Percentiles rank a stretch among this genome's conserved stretches.
phyloP scores from a whole-genome alignment of 2,113 vertebrate genomes.

The Okapia johnstoni region DNA sequence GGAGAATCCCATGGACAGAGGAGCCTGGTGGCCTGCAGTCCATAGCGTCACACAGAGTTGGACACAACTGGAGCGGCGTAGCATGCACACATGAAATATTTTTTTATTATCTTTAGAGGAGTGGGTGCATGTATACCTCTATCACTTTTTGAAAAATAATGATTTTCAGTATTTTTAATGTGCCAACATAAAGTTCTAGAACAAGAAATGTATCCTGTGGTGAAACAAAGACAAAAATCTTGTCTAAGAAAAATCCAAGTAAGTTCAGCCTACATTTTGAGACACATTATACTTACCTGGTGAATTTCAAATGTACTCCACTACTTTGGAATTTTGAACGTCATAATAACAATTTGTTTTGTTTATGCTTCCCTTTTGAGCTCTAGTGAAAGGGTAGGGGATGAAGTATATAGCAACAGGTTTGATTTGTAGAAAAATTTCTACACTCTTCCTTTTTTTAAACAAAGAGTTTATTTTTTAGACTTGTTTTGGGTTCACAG shows the following conservation, averaged over 20 bases:
- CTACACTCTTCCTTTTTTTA: background rate
- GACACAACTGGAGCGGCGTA: background rate
- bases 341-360: slow-evolving; percentile 8
- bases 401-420: slow-evolving; percentile 37
- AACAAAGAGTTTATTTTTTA: background rate
- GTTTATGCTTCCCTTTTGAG: slow-evolving; percentile 27
- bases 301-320: slow-evolving; percentile 58
- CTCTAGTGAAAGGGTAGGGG: background rate
- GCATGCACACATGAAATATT: background rate
- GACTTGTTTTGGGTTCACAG: background rate
- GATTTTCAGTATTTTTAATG: background rate
- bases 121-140: background rate
- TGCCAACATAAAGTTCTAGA: background rate
- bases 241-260: slow-evolving; percentile 19
- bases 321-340: slow-evolving; percentile 59
- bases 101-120: background rate
- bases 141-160: background rate
- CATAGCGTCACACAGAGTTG: background rate
- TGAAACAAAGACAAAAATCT: background rate
- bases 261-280: slow-evolving; percentile 37
- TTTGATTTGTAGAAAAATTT: slow-evolving; percentile 54
- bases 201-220: background rate
- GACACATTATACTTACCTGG: slow-evolving; percentile 48
- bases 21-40: background rate
- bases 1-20: background rate